phyloP scores from a whole-genome alignment of 1,140 invertebrate species.

The Brachionus manjavacas region DNA sequence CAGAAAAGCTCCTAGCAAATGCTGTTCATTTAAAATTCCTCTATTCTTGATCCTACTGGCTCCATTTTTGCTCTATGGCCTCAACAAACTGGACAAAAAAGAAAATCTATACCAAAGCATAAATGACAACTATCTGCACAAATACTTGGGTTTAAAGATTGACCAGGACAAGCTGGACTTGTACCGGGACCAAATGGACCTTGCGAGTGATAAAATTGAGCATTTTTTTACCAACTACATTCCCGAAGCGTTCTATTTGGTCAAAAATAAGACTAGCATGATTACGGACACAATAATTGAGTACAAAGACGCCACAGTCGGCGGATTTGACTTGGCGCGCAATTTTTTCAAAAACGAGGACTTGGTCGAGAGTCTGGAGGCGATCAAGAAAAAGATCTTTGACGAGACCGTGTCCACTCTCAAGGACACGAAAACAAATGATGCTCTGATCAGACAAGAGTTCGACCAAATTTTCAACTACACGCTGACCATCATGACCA shows the following conservation, averaged over 20 bases:
- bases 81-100: background rate
- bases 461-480: slow-evolving; percentile 35
- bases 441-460: background rate
- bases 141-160: background rate
- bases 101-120: background rate
- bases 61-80: background rate
- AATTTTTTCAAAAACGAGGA: slow-evolving; percentile 4
- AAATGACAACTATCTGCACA: background rate
- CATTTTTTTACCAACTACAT: background rate
- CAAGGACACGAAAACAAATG: background rate
- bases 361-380: background rate
- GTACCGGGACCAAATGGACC: background rate
- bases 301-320: background rate
- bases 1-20: background rate
- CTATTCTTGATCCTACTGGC: background rate
- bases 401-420: background rate
- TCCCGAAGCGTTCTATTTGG: background rate
- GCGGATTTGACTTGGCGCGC: background rate
- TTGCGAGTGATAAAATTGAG: background rate
- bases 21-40: background rate
- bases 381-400: background rate
- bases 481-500: background rate
- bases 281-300: background rate
- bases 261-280: background rate
- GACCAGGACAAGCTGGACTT: background rate